Evolutionary conservation across 2,797 vertebrate species (phyloP).

Genomic region (Echiichthys vipera): DNA sequence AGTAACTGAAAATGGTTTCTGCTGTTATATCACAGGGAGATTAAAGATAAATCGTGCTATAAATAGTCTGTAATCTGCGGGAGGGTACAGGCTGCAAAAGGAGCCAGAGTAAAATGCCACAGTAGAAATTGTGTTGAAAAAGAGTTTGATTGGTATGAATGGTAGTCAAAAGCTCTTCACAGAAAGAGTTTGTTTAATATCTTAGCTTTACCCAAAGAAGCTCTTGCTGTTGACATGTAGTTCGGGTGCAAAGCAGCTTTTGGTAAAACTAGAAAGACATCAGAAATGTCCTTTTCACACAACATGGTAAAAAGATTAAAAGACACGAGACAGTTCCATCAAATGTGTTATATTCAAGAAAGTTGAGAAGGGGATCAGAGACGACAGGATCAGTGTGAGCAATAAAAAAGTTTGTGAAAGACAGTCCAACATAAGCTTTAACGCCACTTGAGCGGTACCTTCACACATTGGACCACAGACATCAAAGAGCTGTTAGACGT

Average conservation of each 20-base stretch:
- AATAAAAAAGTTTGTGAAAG: conserved; percentile 46
- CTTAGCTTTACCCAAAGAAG: conserved; percentile 31
- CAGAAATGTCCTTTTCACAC: conserved; percentile 41
- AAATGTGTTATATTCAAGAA: conserved; percentile 23
- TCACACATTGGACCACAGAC: conserved; percentile 46
- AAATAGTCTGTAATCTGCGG: conserved; percentile 75
- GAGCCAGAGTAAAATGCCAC: conserved; percentile 49
- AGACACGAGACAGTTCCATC: conserved; percentile 35
- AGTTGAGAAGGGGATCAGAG: conserved; percentile 39
- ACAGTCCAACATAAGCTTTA: conserved; percentile 38
- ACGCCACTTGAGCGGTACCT: conserved; percentile 37
- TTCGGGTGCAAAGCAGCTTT: conserved; percentile 23
- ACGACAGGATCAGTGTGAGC: conserved; percentile 56
- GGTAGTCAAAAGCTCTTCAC: conserved; percentile 17
- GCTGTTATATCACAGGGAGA: conserved; percentile 72
- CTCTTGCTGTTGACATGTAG: conserved; percentile 20
- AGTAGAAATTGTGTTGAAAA: conserved; percentile 11
- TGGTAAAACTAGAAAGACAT: conserved; percentile 42
- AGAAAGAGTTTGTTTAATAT: conserved; percentile 32
- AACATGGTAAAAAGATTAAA: conserved; percentile 56
- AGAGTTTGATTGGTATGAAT: conserved; percentile 5
- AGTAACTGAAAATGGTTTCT: conserved; percentile 58
- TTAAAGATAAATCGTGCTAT: conserved; percentile 79
- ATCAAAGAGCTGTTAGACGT: conserved; percentile 63
- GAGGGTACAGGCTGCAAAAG: conserved; percentile 37